phyloP scores from a whole-genome alignment of 2,888 invertebrate species.

The Trilocha varians region DNA sequence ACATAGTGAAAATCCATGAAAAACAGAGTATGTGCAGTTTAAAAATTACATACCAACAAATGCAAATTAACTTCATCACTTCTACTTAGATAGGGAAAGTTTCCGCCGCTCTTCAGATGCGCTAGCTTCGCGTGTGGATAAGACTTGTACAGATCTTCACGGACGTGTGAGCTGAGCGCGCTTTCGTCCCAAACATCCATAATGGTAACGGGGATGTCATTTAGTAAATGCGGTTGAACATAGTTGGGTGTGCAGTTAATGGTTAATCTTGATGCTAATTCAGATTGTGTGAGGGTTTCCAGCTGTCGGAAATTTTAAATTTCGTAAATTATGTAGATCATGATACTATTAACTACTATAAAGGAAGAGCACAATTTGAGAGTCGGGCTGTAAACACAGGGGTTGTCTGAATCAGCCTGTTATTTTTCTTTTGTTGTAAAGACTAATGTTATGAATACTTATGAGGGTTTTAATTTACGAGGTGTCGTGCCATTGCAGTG shows the following conservation, averaged over 20 bases:
- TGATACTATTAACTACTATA: too few relatives aligned
- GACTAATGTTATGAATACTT: too few relatives aligned
- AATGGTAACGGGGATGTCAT: conserved; percentile 82
- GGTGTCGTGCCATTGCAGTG: too few relatives aligned
- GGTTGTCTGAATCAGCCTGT: too few relatives aligned
- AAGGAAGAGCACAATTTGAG: too few relatives aligned
- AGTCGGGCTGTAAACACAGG: too few relatives aligned
- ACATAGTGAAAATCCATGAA: background rate
- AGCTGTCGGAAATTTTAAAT: conserved; percentile 70
- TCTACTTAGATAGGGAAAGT: conserved; percentile 91
- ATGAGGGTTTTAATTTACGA: too few relatives aligned
- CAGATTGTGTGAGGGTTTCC: conserved; percentile 85
- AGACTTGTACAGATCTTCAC: conserved; percentile 87
- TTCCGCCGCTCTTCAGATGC: conserved; percentile 90
- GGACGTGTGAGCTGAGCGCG: conserved; percentile 82
- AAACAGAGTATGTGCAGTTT: background rate
- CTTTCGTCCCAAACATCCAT: conserved; percentile 93
- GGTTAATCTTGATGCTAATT: conserved; percentile 88
- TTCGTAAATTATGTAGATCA: too few relatives aligned
- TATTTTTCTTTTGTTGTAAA: too few relatives aligned
- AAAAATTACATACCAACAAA: conserved; percentile 77
- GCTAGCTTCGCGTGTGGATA: conserved; percentile 90
- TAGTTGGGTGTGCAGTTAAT: conserved; percentile 87
- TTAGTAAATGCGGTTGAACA: conserved; percentile 82
- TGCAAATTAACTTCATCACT: conserved; percentile 92